Evolutionary conservation across 1,140 invertebrate species (phyloP).

Genomic region (Platyura marginata): DNA sequence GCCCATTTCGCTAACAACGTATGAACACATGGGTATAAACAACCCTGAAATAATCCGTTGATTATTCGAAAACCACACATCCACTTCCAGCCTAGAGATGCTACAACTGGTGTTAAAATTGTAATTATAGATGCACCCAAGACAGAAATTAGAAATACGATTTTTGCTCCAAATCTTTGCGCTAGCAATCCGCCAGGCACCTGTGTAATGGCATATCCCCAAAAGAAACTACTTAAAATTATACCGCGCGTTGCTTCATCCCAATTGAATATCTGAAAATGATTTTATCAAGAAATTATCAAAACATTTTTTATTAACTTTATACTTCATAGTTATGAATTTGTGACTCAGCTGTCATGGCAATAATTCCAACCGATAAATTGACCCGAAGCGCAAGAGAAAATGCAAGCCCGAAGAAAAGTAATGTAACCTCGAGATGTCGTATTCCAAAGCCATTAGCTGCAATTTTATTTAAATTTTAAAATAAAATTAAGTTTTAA

Average conservation of each 20-base stretch:
- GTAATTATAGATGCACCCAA: constrained; percentile 24
- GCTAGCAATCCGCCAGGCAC: constrained; percentile 49
- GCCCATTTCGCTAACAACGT: constrained; percentile 26
- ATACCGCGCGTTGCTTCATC: constrained; percentile 26
- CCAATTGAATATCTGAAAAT: constrained; percentile 29
- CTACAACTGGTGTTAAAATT: constrained; percentile 25
- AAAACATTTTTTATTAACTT: background rate
- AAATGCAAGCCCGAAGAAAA: constrained; percentile 40
- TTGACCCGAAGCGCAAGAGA: constrained; percentile 46
- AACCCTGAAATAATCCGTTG: constrained; percentile 62
- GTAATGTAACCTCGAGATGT: constrained; percentile 39
- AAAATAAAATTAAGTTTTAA: too few species aligned
- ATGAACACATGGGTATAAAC: constrained; percentile 61
- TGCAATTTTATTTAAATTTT: too few species aligned
- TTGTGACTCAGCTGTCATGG: constrained; percentile 33
- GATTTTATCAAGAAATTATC: too few species aligned
- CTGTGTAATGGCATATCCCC: constrained; percentile 31
- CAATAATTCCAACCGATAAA: constrained; percentile 51
- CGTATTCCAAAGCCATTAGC: constrained; percentile 33
- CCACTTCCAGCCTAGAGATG: constrained; percentile 31
- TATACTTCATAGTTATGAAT: background rate
- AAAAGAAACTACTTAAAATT: constrained; percentile 47
- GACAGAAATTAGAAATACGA: constrained; percentile 42
- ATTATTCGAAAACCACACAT: constrained; percentile 42
- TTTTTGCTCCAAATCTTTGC: constrained; percentile 41